Conservation (phyloP, 2,888 invertebrate genomes). For the Endotricha flammealis region DNA sequence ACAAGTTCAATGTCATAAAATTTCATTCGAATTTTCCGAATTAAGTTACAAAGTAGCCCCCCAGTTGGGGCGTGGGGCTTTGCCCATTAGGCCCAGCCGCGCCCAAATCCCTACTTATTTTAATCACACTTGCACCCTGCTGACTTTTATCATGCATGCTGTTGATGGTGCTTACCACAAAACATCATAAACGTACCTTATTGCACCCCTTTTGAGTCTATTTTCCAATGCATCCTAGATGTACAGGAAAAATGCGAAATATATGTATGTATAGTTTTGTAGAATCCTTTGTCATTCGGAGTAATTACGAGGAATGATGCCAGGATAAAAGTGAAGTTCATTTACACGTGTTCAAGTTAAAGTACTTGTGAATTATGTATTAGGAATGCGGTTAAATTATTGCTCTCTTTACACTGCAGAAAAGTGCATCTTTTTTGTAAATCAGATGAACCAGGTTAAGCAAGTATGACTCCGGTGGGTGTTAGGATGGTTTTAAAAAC, state of each 20-base stretch:
- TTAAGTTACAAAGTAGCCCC: too few species aligned
- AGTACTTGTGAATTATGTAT: too few species aligned
- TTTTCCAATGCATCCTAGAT: slow-evolving; percentile 27
- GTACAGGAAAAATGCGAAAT: slow-evolving; percentile 30
- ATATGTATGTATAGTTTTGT: slow-evolving; percentile 8
- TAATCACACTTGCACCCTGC: slow-evolving; percentile 64
- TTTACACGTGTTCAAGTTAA: not conserved
- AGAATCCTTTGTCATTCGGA: slow-evolving; percentile 7
- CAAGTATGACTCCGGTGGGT: too few species aligned
- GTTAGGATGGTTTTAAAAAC: too few species aligned
- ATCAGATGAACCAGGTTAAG: too few species aligned
- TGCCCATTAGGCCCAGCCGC: slow-evolving; percentile 51
- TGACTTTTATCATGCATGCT: slow-evolving; percentile 63
- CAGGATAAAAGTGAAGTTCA: not conserved
- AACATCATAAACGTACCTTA: slow-evolving; percentile 33
- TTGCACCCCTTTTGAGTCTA: slow-evolving; percentile 18
- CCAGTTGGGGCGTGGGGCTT: slow-evolving; percentile 6
- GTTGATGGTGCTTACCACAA: slow-evolving; percentile 37
- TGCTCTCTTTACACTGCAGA: too few species aligned
- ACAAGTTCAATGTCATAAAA: too few species aligned
- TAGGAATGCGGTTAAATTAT: too few species aligned
- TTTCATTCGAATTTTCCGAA: too few species aligned
- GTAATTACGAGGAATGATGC: slow-evolving; percentile 9
- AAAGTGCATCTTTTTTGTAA: too few species aligned
- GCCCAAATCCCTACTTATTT: slow-evolving; percentile 71